Conservation (phyloP, 2,113 vertebrate genomes). For the Syngnathus scovelli region DNA sequence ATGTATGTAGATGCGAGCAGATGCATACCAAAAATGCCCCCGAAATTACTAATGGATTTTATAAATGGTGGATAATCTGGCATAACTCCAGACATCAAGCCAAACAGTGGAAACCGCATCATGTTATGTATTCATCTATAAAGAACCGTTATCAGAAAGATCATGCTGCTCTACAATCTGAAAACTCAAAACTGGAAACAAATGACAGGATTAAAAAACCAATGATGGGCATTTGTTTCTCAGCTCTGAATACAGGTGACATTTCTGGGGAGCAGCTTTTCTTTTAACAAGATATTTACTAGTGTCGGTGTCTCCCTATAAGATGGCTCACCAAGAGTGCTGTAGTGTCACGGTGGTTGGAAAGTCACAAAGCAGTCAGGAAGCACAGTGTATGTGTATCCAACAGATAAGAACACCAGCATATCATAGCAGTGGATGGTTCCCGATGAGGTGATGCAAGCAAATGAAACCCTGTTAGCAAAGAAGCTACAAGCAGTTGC, state of each 20-base stretch:
- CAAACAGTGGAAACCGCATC: slow-evolving; percentile 6
- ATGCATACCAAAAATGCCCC: not conserved
- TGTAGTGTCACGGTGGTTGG: not conserved
- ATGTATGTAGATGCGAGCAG: not conserved
- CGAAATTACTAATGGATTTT: slow-evolving; percentile 23
- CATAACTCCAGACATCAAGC: not conserved
- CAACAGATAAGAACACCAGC: not conserved
- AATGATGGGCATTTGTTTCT: slow-evolving; percentile 14
- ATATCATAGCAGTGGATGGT: not conserved
- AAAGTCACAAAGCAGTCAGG: slow-evolving; percentile 6
- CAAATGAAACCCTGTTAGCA: slow-evolving; percentile 25
- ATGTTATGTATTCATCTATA: slow-evolving; percentile 6
- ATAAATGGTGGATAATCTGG: not conserved
- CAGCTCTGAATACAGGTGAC: not conserved
- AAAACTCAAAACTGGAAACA: not conserved
- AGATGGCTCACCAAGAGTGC: slow-evolving; percentile 5
- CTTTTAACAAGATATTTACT: slow-evolving; percentile 2
- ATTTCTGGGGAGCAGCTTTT: not conserved
- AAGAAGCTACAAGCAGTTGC: slow-evolving; percentile 13
- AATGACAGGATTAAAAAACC: slow-evolving; percentile 1
- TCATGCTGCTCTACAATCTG: not conserved
- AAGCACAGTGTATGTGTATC: slow-evolving; percentile 1
- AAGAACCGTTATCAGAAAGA: not conserved
- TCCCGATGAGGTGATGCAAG: not conserved
- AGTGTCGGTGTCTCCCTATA: not conserved